Percentiles rank a stretch among this genome's conserved stretches.
phyloP scores from a whole-genome alignment of 2,797 vertebrate genomes.

The Rousettus madagascariensis region DNA sequence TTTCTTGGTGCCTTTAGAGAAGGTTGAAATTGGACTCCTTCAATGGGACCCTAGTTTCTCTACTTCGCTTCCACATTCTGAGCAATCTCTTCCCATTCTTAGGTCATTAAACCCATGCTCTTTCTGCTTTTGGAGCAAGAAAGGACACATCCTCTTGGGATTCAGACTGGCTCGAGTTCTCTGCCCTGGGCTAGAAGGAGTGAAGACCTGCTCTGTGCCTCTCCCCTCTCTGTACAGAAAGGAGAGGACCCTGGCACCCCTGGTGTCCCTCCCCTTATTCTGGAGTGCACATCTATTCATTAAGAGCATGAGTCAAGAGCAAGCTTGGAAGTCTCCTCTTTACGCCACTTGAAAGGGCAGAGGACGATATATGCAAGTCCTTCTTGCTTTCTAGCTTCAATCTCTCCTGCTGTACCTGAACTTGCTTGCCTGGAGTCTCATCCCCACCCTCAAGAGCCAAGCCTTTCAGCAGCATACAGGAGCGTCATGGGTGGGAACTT shows the following conservation, averaged over 20 bases:
- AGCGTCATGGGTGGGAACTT: neutral
- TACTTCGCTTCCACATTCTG: neutral
- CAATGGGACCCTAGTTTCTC: neutral
- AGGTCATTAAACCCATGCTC: neutral
- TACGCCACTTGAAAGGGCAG: neutral
- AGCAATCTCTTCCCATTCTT: neutral
- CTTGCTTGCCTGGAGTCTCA: neutral
- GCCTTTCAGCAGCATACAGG: neutral
- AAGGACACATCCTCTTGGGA: neutral
- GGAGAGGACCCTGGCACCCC: neutral
- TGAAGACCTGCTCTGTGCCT: neutral
- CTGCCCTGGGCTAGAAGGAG: neutral
- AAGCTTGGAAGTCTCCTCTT: slow-evolving; percentile 22
- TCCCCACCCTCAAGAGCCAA: neutral
- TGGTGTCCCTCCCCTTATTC: neutral
- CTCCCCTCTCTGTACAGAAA: neutral
- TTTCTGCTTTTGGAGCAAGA: neutral
- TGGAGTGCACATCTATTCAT: neutral
- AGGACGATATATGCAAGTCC: neutral
- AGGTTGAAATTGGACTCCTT: neutral
- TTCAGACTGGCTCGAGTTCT: neutral
- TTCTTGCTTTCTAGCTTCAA: neutral
- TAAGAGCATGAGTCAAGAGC: neutral
- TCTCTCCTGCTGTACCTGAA: neutral
- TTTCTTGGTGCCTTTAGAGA: neutral